Base-by-base conservation (phyloP, 64 coral and sea anemone species). In the Catalaphyllia jardinei region DNA sequence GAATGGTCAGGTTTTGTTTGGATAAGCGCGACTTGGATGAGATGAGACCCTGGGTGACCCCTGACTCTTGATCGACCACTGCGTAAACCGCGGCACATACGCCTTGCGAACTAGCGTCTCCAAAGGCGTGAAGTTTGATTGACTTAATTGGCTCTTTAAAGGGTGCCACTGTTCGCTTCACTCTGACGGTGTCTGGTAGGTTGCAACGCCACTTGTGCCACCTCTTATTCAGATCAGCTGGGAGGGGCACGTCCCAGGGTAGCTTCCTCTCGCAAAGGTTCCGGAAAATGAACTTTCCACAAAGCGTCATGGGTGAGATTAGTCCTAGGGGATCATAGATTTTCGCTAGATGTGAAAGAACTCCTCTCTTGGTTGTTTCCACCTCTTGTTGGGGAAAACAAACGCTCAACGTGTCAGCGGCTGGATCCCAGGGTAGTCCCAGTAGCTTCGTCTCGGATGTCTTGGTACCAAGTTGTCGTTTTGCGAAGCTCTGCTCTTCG, bases 361-460 rank as follows among this genome's bases (percentile, higher is more conserved):
- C 15, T 57, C 54, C 10, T 20, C 87, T 71, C 62, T 72, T 80
- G 50, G 62, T 89, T 20, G 59, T 18, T 67, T 52, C 61, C 46
- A 9, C 31, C 16, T 29, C 1, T 79, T 61, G 17, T 11, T 57
- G 60, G 2, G 76, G 88, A 57, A 89, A 89, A 38, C 75, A 38
- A 67, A 89, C 88, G 49, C 31, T 65, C 29, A 89, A 80, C 19
- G 75, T 89, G 88, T 89, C 77, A 54, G 77, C 42, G 20, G 33
- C 55, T 75, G 74, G 63, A 30, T 89, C 71, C 79, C 87, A 89
- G 22, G 71, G 71, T 8, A 89, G 54, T 16, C 87, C 87, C 72
- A 94, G 38, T 64, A 89, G 24, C 38, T 93, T 93, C 4, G 91
- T 24, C 65, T 88, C 84, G 8, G 74, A 27, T 49, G 46, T 86